Percentiles rank a stretch among this genome's conserved stretches.
Evolutionary conservation across 2,888 invertebrate genomes (phyloP).

Genomic region (Scelioninae gen. 1): DNA sequence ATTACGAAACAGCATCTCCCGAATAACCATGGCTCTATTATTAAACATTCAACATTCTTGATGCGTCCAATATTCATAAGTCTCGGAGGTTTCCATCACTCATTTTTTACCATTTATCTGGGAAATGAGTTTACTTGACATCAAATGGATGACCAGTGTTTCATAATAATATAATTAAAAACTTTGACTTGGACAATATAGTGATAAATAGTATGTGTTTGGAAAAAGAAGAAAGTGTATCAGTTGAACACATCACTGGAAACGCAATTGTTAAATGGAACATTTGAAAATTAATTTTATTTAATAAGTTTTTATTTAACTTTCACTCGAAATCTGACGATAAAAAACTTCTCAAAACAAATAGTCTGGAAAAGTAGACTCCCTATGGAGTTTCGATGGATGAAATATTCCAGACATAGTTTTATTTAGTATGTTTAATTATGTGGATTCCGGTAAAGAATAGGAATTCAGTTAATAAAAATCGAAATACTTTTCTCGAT

Average conservation of each 20-base stretch:
- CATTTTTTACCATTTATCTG: constrained; percentile 1
- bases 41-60: constrained; percentile 27
- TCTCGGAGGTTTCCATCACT: constrained; percentile 7
- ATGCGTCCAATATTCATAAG: constrained; percentile 37
- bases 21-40: not conserved
- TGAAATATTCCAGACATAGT: not conserved
- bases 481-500: not conserved
- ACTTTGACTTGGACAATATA: not conserved
- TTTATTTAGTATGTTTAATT: not conserved
- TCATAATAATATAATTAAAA: constrained; percentile 28
- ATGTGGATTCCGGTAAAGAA: not conserved
- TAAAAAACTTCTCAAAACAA: not conserved
- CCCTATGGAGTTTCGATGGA: not conserved
- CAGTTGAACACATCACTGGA: not conserved
- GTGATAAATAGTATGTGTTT: not conserved
- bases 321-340: constrained; percentile 24
- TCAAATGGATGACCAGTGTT: constrained; percentile 5
- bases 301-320: constrained; percentile 21
- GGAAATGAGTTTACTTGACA: constrained; percentile 8
- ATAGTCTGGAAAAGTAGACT: constrained; percentile 1
- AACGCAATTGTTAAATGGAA: constrained; percentile 15
- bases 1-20: constrained; percentile 1
- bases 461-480: constrained; percentile 10
- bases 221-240: constrained; percentile 14
- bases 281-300: constrained; percentile 15